Evolutionary conservation across 2,797 vertebrate genomes (phyloP).

Genomic region (Acanthiza pusilla): DNA sequence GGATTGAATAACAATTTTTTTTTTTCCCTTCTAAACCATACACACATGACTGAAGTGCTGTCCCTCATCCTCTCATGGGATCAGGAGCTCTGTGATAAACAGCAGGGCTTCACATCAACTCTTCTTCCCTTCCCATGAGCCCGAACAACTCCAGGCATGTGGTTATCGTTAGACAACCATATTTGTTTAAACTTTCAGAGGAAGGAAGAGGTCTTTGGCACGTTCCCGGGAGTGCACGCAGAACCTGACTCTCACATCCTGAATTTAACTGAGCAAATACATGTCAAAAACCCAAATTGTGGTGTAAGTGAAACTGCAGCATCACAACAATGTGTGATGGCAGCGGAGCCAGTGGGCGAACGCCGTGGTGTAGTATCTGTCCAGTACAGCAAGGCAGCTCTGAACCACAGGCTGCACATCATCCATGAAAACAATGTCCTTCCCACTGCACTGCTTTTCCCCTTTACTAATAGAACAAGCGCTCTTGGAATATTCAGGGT

Average conservation of each 20-base stretch:
- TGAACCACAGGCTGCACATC: not conserved
- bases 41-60: not conserved
- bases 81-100: not conserved
- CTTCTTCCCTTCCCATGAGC: not conserved
- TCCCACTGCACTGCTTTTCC: not conserved
- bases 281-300: not conserved
- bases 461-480: not conserved
- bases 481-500: not conserved
- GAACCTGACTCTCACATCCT: constrained; percentile 41
- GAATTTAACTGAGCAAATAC: constrained; percentile 2
- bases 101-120: not conserved
- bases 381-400: not conserved
- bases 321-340: not conserved
- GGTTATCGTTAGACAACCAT: not conserved
- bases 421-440: not conserved
- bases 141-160: not conserved
- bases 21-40: not conserved
- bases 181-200: constrained; percentile 56
- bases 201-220: constrained; percentile 56
- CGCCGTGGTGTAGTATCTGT: accelerated
- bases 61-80: not conserved
- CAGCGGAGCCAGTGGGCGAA: not conserved
- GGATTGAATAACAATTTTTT: not conserved
- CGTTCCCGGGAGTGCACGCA: not conserved
- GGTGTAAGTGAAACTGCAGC: not conserved